A percentile compares a stretch with the other conserved stretches of the same genome.
These are phyloP conservation scores for Tinea trinotella DNA, from an alignment of 2,888 invertebrate genomes.

Conservation along the genomic window DNA sequence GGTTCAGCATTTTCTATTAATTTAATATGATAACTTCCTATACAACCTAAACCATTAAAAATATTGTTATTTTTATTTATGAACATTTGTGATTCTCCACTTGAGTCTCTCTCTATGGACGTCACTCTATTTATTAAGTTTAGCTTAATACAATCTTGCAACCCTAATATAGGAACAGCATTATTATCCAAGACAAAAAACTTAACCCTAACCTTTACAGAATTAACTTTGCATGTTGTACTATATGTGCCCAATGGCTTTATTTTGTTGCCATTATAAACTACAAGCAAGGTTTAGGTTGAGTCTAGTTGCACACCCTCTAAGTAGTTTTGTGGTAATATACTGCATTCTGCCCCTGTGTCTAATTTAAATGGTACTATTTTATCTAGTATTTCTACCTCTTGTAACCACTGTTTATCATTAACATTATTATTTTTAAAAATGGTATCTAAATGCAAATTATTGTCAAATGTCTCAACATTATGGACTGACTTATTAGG, in stretches of 20 bases:
- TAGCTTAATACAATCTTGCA: too few species aligned
- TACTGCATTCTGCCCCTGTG: neutral
- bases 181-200: too few species aligned
- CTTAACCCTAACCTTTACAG: too few species aligned
- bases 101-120: too few species aligned
- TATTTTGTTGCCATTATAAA: too few species aligned
- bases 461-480: neutral
- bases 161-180: too few species aligned
- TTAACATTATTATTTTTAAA: neutral
- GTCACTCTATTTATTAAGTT: too few species aligned
- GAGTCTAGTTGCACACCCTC: too few species aligned
- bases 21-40: neutral
- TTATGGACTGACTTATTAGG: neutral
- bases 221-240: too few species aligned
- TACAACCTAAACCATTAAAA: neutral
- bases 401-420: neutral
- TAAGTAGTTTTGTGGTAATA: neutral
- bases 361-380: neutral
- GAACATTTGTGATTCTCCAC: neutral
- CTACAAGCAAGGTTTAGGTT: too few species aligned
- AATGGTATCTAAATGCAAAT: neutral
- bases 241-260: too few species aligned
- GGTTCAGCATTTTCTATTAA: neutral
- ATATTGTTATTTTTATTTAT: neutral
- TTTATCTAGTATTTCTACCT: neutral